These are phyloP conservation scores for Champsocephalus gunnari DNA, from an alignment of 2,797 vertebrate genomes.

Conservation along the genomic window DNA sequence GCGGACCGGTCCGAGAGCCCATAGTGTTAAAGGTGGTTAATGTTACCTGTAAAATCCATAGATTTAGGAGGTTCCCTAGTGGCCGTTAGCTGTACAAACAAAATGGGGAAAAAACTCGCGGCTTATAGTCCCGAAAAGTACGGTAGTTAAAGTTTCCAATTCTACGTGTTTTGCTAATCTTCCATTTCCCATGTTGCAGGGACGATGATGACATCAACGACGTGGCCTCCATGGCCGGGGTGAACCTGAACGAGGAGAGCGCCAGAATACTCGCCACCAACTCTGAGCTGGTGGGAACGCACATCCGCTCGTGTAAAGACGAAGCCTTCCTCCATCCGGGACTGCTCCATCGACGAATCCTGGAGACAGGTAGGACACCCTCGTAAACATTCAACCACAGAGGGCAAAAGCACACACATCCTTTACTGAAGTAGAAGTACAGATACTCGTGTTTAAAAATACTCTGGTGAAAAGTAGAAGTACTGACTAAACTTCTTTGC, in stretches of 20 bases:
- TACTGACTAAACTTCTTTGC: too few species aligned
- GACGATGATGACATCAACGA: slow-evolving; percentile 94
- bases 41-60: too few species aligned
- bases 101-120: too few species aligned
- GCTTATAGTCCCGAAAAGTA: too few species aligned
- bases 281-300: slow-evolving; percentile 89
- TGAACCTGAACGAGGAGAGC: slow-evolving; percentile 92
- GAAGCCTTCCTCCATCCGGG: slow-evolving; percentile 89
- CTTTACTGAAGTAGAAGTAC: too few species aligned
- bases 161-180: slow-evolving; percentile 13
- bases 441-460: too few species aligned
- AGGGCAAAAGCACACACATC: too few species aligned
- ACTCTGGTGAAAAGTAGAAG: too few species aligned
- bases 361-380: slow-evolving; percentile 86
- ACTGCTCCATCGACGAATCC: slow-evolving; percentile 88
- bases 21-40: too few species aligned
- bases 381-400: neutral
- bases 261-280: slow-evolving; percentile 89
- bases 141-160: neutral
- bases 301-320: slow-evolving; percentile 91
- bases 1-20: too few species aligned
- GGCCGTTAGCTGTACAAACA: too few species aligned
- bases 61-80: too few species aligned
- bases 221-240: slow-evolving; percentile 91
- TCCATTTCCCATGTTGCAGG: slow-evolving; percentile 66